phyloP scores from a whole-genome alignment of 2,113 vertebrate species.

The Gobius niger region DNA sequence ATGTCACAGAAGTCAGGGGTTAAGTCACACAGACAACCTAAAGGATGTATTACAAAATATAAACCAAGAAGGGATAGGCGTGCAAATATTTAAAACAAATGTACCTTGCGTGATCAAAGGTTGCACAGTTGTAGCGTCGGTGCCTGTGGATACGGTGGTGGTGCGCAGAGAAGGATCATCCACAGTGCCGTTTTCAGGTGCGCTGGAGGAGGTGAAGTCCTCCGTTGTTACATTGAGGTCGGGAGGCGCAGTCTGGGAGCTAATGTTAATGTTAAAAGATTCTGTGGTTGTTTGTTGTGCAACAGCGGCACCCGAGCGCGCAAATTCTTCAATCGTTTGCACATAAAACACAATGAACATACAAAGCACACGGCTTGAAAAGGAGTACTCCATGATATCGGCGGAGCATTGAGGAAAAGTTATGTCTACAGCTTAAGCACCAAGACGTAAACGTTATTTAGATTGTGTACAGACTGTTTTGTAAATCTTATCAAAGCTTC shows the following conservation, averaged over 20 bases:
- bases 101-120: slow-evolving; percentile 27
- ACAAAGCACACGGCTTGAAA: neutral
- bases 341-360: slow-evolving; percentile 27
- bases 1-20: slow-evolving; percentile 75
- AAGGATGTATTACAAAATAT: slow-evolving; percentile 8
- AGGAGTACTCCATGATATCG: slow-evolving; percentile 42
- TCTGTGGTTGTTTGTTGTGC: neutral
- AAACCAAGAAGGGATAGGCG: neutral
- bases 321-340: slow-evolving; percentile 16
- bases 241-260: slow-evolving; percentile 32
- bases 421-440: neutral
- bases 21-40: slow-evolving; percentile 76
- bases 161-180: neutral
- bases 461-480: neutral
- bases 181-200: slow-evolving; percentile 4
- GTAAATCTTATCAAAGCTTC: neutral
- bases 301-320: slow-evolving; percentile 9
- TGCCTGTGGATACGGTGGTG: neutral
- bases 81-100: neutral
- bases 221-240: neutral
- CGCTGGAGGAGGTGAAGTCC: neutral
- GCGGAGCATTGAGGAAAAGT: neutral
- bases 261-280: neutral
- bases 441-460: neutral
- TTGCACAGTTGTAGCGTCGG: slow-evolving; percentile 11